Evolutionary conservation across 2,888 invertebrate genomes (phyloP), one percentile per base, ranked within the genome.

Genomic region (Rhingia campestris): DNA sequence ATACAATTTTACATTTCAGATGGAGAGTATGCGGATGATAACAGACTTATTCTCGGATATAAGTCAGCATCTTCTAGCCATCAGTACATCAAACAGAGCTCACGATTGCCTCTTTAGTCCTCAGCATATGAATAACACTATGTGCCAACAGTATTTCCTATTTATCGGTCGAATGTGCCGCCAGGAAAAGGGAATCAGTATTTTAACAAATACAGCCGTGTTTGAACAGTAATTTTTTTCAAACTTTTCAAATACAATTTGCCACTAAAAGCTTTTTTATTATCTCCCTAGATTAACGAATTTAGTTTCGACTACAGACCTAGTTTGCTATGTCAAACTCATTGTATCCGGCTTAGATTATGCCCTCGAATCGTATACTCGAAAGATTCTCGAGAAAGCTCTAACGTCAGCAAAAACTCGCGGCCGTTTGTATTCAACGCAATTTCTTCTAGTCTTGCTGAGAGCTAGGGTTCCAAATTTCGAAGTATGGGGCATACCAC

Each of bases 141-240:
- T 97, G 92, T 97, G 97, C 90, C 98, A 98, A 91, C 96, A 96
- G 92, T 99, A 98, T 92, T 99, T 99, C 91, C 93, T 99, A 53
- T 96, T 98, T 90, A 94, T 98, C 84, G 98, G 98, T 0, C 95
- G 97, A 87, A 93, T 98, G 88, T 95, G 95, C 87, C 95, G 95
- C 86, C 93, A 94, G 6, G 93, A 93, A 66, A 92, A 93, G 54
- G 96, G 96, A 2, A 92, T 95, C 49, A 93, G 93, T 86, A 93
- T 96, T 66, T 93, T 98, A 58, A 95, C 96, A 86, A 94, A 94
- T 88, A 94, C 95, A 54, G 94, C 94, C 61, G 93, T 97, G 86
- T 96, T 95, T 90, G 94, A 95, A 88, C 94, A 94, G 96, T 96
- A 91, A 43, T 9, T 35, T 6, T n/a, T 35, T 0, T 22, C 14